These are phyloP conservation scores for Petrolisthes cinctipes DNA, from an alignment of 2,888 invertebrate species.

Conservation along the genomic window DNA sequence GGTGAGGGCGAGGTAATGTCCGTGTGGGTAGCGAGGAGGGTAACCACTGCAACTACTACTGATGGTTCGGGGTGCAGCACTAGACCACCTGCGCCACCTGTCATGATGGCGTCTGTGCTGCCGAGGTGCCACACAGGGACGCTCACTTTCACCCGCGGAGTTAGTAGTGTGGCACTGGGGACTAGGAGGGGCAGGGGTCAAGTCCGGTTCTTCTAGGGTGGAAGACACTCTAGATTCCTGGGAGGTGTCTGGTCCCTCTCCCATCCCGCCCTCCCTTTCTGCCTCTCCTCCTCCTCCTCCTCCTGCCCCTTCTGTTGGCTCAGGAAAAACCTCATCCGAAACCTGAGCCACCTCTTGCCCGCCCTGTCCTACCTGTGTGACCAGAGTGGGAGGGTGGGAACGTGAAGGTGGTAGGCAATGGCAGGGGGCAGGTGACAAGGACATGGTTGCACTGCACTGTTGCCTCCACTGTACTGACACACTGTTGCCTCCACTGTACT, in stretches of 20 bases:
- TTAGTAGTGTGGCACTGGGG: background rate
- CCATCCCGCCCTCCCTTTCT: background rate
- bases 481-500: background rate
- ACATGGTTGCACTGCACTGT: background rate
- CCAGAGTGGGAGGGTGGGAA: background rate
- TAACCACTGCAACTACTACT: background rate
- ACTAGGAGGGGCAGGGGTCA: background rate
- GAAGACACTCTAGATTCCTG: background rate
- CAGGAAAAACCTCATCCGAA: too few relatives aligned
- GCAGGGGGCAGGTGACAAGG: background rate
- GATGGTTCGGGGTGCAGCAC: background rate
- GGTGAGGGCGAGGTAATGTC: background rate
- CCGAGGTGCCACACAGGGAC: background rate
- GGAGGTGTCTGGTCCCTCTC: background rate
- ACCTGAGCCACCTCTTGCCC: too few relatives aligned
- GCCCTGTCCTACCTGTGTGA: constrained; percentile 4
- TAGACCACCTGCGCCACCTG: background rate
- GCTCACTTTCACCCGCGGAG: background rate
- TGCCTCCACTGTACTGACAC: background rate
- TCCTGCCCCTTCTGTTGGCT: too few relatives aligned
- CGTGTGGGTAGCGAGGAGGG: background rate
- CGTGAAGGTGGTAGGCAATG: background rate
- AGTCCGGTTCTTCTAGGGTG: background rate
- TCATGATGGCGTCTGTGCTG: background rate
- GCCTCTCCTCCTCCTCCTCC: background rate